Evolutionary conservation across 92 coral and sea anemone species (phyloP), one percentile per base, ranked within the genome.

Genomic region (Diadumene lineata): DNA sequence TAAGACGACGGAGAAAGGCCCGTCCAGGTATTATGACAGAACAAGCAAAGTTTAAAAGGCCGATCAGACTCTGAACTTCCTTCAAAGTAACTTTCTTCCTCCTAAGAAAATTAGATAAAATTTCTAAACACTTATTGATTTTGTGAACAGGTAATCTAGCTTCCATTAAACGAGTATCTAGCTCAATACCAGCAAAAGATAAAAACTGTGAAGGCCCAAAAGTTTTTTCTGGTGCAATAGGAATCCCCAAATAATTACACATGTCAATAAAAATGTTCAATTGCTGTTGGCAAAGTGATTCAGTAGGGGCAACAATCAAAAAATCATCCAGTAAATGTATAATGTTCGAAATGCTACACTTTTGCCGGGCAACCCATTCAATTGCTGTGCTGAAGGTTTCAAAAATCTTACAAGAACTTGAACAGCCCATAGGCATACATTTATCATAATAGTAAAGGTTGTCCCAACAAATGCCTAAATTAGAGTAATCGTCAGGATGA

Each of bases 381-480:
- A 85, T 48, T 19, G 86, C 73, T 24, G 83, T 69, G 69, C 90
- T 81, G 23, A 86, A 76, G 34, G 78, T 75, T 57, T 86, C 90
- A 70, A 86, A 86, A 10, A 74, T 81, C 31, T 66, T 57, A 71
- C 90, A 86, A 17, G 81, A 81, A 33, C 83, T 69, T 56, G 84
- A 73, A 65, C 86, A 81, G 19, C 86, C 90, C 86, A 76, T 86
- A 11, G 87, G 86, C 90, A 85, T 81, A 30, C 78, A 61, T 17
- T 57, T 48, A 23, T 85, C 85, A 34, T 85, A 85, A 70, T 85
- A 85, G 50, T 62, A 81, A 38, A 33, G 38, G 25, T 76, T 83
- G 21, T 72, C 50, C 90, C 84, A 76, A 18, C 43, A 34, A 31
- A 85, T 58, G 15, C 90, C 86, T 17, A 85, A 67, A 4, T 75